Evolutionary conservation across 2,113 vertebrate species (phyloP), one percentile per base, ranked within the genome.

Genomic region (Atractosteus spatula): DNA sequence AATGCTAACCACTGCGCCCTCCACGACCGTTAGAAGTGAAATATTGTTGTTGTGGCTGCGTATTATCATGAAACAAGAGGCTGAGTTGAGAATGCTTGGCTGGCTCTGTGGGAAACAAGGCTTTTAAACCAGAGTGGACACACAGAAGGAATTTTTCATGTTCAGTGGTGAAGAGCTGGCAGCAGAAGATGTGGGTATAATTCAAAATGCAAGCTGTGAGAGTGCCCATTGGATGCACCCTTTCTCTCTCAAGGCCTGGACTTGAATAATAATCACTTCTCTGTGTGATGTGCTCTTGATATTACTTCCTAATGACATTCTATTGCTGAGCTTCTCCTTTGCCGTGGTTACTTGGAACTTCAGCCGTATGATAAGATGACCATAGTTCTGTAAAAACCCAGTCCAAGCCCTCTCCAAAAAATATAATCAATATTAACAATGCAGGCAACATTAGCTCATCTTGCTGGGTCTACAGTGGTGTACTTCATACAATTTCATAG

Each of bases 261-360:
- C 89, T 89, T 94, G 92, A 94, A 94, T 95, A 92, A 96, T 94
- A 96, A 95, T 94, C 81, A 74, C 76, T 76, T 84, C 93, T 95
- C 94, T 96, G 93, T 95, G 91, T 85, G 84, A 84, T 76, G 80
- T 75, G 75, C 76, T 84, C 76, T 79, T 78, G 75, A 80, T 89
- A 84, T 82, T 78, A 81, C 88, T 91, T 90, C 90, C 90, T 88
- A 89, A 93, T 92, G 91, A 93, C 91, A 95, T 95, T 92, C 93
- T 93, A 92, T 88, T 86, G 85, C 82, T 82, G 85, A 89, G 82
- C 85, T 82, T 83, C 79, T 82, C 77, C 75, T 89, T 94, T 76
- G 89, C 94, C 92, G 94, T 95, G 94, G 95, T 93, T 93, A 96
- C 95, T 87, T 81, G 89, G 86, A 88, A 91, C 92, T 87, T 83